A percentile compares a stretch with the other conserved stretches of the same genome.
Evolutionary conservation across 92 coral and sea anemone species (phyloP).

Genomic region (Bergia sp.): DNA sequence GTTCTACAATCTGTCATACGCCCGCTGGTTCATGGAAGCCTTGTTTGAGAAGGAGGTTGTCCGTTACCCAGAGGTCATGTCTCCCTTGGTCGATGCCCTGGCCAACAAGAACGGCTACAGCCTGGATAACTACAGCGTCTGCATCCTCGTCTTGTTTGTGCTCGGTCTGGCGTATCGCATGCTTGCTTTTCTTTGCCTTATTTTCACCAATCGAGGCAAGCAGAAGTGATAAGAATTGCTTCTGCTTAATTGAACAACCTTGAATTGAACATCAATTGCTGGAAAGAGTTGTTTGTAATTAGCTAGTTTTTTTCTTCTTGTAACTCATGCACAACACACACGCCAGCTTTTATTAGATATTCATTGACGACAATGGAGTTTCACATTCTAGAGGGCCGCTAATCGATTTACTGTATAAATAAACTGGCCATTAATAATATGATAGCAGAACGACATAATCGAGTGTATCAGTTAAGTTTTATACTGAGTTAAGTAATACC

Average conservation of each 20-base stretch:
- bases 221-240: constrained; percentile 58
- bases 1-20: constrained; percentile 79
- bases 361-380: too few relatives aligned
- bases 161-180: constrained; percentile 69
- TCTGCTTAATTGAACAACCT: background rate
- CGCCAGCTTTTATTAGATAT: too few relatives aligned
- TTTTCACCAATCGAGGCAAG: constrained; percentile 84
- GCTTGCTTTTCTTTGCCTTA: constrained; percentile 75
- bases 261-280: too few relatives aligned
- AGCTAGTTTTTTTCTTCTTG: too few relatives aligned
- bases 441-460: too few relatives aligned
- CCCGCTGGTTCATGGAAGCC: constrained; percentile 90
- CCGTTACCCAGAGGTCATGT: constrained; percentile 72
- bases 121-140: constrained; percentile 67
- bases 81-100: constrained; percentile 47
- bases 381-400: too few relatives aligned
- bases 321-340: too few relatives aligned
- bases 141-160: constrained; percentile 66
- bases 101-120: constrained; percentile 75
- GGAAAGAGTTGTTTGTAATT: too few relatives aligned
- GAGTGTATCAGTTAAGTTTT: too few relatives aligned
- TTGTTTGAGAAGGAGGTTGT: constrained; percentile 86
- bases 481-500: too few relatives aligned
- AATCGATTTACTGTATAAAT: too few relatives aligned
- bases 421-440: too few relatives aligned